Conservation (phyloP, 2,888 invertebrate species). For the Gisinianus flammeolus region DNA sequence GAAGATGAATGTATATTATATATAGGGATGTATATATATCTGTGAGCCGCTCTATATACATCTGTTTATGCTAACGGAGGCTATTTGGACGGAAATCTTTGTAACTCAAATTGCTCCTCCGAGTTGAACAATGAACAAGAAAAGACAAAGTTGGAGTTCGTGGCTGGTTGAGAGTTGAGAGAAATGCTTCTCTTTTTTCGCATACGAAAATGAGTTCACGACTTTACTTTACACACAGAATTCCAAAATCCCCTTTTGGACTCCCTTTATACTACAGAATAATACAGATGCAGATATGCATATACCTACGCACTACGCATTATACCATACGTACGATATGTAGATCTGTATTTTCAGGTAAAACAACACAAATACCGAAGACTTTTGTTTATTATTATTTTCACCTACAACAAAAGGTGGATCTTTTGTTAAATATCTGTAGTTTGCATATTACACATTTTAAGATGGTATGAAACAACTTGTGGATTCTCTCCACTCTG, state of each 20-base stretch:
- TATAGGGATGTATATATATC: background rate
- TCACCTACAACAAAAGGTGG: too few species aligned
- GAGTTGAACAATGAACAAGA: conserved; percentile 32
- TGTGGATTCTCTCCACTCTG: too few species aligned
- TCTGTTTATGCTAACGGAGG: background rate
- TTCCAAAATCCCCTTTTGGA: too few species aligned
- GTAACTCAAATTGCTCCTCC: conserved; percentile 38
- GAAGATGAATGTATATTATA: background rate
- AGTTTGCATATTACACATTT: too few species aligned
- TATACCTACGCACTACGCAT: too few species aligned
- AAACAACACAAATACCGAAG: too few species aligned
- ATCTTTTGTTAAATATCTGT: too few species aligned
- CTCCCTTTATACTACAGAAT: background rate
- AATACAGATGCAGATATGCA: background rate
- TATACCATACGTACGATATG: too few species aligned
- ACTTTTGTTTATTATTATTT: too few species aligned
- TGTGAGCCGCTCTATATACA: conserved; percentile 20
- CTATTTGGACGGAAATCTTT: conserved; percentile 30
- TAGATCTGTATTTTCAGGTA: too few species aligned
- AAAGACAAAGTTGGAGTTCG: conserved; percentile 48
- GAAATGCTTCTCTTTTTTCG: conserved; percentile 36
- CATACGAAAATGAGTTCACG: conserved; percentile 46
- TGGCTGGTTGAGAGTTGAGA: conserved; percentile 34
- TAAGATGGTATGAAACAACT: too few species aligned
- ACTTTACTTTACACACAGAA: conserved; percentile 22